Evolutionary conservation across 2,888 invertebrate species (phyloP), one percentile per base, ranked within the genome.

Genomic region (Dromius quadrimaculatus): DNA sequence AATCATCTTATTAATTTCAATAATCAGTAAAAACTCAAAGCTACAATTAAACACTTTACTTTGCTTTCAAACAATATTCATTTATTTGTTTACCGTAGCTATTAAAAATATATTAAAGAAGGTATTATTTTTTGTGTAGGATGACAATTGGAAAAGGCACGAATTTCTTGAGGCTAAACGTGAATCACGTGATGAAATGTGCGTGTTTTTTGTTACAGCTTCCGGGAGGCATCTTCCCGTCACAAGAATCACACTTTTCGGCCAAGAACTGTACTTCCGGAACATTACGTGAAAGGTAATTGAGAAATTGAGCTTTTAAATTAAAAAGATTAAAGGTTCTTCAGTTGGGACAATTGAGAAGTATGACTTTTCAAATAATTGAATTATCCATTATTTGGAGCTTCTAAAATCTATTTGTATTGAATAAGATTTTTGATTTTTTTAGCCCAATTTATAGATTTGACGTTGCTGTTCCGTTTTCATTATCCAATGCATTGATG

Each of bases 221-320:
- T 59, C 43, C 59, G 59, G 54, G 59, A 68, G 32, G 59, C 19
- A 17, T 32, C 34, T 19, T 57, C 59, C 17, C 61, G 62, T 22
- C 11, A 43, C 5, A 61, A 36, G 41, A 62, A 70, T 13, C 57
- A 45, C 17, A 70, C 70, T 11, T 70, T 70, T 22, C 61, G 88
- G 79, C 89, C 90, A 9, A 85, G 89, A 76, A 88, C 90, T 71
- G 89, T 91, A 73, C 81, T 90, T 74, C 91, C 92, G 32, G 89
- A 90, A 78, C 87, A 87, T 82, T 92, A 92, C 85, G 88, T 91
- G 71, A 92, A 92, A 89, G 91, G 91, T 91, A 84, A 78, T 74
- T 19, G 20, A 13, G 50, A 23, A 8, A 5, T 28, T 28, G 28
- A 5, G 28, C 4, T 8, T 8, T 28, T 28, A 28, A 5, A 28